phyloP scores from a whole-genome alignment of 1,140 invertebrate species.

The Brachionus rubens region DNA sequence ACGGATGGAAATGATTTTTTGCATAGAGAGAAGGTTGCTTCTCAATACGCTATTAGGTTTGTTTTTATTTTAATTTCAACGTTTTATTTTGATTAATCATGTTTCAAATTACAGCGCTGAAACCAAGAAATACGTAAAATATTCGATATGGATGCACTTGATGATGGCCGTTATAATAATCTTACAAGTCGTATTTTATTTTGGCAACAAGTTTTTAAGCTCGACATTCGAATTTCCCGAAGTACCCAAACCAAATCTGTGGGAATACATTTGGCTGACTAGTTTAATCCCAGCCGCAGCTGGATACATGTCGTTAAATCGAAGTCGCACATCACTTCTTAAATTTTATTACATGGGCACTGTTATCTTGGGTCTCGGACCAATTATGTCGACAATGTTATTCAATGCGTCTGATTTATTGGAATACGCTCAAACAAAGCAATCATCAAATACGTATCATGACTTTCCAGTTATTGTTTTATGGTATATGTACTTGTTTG shows the following conservation, averaged over 20 bases:
- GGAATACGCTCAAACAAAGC: constrained; percentile 72
- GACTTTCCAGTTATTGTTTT: constrained; percentile 83
- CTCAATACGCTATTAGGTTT: constrained; percentile 85
- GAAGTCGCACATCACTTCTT: constrained; percentile 74
- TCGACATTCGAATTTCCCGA: constrained; percentile 78
- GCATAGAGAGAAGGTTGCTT: constrained; percentile 82
- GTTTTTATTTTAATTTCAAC: not conserved
- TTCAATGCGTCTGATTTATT: constrained; percentile 81
- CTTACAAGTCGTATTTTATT: constrained; percentile 82
- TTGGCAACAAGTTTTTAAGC: constrained; percentile 86
- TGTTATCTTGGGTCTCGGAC: constrained; percentile 72
- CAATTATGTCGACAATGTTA: constrained; percentile 74
- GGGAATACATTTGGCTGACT: constrained; percentile 89
- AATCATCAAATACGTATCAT: constrained; percentile 57
- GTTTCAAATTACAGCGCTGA: constrained; percentile 71
- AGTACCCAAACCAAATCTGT: constrained; percentile 83
- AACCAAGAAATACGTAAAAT: constrained; percentile 85
- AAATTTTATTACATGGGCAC: constrained; percentile 78
- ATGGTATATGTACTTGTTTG: constrained; percentile 85
- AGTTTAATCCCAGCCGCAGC: constrained; percentile 78
- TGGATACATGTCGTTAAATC: constrained; percentile 77
- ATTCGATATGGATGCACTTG: constrained; percentile 86
- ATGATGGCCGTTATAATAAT: constrained; percentile 83
- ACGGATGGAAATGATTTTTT: constrained; percentile 86
- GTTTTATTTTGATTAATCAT: constrained; percentile 2